Evolutionary conservation across 2,888 invertebrate species (phyloP).

Genomic region (Stenolophus ochropezus): DNA sequence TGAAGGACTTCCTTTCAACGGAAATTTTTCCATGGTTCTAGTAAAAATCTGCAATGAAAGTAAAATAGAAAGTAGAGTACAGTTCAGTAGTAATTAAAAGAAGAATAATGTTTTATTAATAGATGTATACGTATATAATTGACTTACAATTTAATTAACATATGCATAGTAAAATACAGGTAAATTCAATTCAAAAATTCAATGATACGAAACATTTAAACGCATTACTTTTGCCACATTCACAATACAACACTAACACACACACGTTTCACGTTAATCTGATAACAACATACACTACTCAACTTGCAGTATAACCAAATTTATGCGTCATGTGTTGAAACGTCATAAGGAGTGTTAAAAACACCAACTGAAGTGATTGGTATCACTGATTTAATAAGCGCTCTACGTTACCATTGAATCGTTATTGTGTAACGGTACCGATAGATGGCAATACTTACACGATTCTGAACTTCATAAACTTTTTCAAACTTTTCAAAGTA

Average conservation of each 20-base stretch:
- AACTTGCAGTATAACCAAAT: conserved; percentile 44
- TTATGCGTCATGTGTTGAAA: conserved; percentile 41
- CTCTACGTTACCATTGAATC: not conserved
- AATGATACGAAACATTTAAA: conserved; percentile 2
- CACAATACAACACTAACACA: conserved; percentile 15
- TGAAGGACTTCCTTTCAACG: conserved; percentile 77
- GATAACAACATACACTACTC: conserved; percentile 24
- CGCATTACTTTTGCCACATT: conserved; percentile 20
- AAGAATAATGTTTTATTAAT: conserved; percentile 35
- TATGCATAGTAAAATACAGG: conserved; percentile 25
- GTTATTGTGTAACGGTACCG: not conserved
- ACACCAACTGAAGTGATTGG: conserved; percentile 14
- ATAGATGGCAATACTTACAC: not conserved
- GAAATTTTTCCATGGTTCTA: conserved; percentile 82
- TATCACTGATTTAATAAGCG: not conserved
- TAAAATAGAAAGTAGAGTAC: conserved; percentile 46
- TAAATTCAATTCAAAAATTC: conserved; percentile 5
- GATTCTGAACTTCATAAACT: not conserved
- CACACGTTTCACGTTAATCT: conserved; percentile 23
- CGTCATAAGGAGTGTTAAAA: conserved; percentile 1
- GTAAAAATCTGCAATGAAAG: conserved; percentile 66
- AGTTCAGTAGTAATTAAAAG: conserved; percentile 17
- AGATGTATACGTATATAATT: conserved; percentile 9
- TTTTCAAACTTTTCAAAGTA: too few species aligned
- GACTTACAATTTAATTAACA: conserved; percentile 43